Percentiles rank a stretch among this genome's conserved stretches.
Conservation (phyloP, 2,797 vertebrate genomes). For the Manis pentadactyla region DNA sequence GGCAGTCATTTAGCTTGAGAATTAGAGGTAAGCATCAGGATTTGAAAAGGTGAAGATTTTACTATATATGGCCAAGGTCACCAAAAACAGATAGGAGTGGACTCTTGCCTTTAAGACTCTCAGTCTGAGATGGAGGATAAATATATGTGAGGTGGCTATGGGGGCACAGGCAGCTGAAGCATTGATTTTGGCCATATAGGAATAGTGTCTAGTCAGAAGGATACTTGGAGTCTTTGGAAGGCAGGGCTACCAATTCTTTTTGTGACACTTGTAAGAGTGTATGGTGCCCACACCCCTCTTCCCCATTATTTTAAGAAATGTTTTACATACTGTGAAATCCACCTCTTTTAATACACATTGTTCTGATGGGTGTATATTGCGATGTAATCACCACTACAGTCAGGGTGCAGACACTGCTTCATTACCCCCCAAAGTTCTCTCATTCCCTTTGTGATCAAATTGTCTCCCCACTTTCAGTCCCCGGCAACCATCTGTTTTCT, state of each 20-base stretch:
- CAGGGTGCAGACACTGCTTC: neutral
- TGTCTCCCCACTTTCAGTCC: neutral
- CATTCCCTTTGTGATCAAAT: neutral
- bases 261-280: neutral
- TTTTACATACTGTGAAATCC: neutral
- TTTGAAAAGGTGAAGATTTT: conserved; percentile 55
- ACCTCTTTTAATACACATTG: neutral
- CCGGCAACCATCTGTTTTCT: neutral
- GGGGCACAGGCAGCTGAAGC: neutral
- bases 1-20: conserved; percentile 32
- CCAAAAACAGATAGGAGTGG: neutral
- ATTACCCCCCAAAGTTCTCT: neutral
- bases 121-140: neutral
- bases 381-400: neutral
- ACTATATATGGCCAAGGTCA: neutral
- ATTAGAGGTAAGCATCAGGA: conserved; percentile 10
- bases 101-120: neutral
- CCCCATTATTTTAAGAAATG: neutral
- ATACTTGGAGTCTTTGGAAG: neutral
- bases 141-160: neutral
- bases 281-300: neutral
- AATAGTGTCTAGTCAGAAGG: neutral
- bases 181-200: neutral
- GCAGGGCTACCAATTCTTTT: neutral
- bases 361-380: neutral